Percentiles rank a stretch among this genome's conserved stretches.
phyloP scores from a whole-genome alignment of 2,797 vertebrate species.

The Paramormyrops hopkinsi region DNA sequence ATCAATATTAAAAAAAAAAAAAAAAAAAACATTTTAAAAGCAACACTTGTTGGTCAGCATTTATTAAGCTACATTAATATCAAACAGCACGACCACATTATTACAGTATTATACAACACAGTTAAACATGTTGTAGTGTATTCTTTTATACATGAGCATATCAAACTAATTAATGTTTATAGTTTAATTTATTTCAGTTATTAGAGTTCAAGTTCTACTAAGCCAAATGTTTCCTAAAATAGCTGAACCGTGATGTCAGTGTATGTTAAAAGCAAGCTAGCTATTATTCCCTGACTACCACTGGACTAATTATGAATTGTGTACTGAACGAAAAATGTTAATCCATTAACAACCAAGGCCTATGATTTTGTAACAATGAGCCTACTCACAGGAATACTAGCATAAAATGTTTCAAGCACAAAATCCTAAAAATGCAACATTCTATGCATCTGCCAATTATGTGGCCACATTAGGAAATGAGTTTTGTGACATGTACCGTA shows the following conservation, averaged over 20 bases:
- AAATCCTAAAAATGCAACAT: not conserved
- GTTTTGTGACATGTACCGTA: not conserved
- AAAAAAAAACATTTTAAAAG: not conserved
- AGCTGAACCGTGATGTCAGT: not conserved
- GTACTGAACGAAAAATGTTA: not conserved
- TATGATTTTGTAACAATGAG: not conserved
- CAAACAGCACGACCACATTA: not conserved
- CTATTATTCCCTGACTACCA: not conserved
- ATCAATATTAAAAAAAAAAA: not conserved
- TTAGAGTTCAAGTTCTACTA: not conserved
- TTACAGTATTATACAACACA: not conserved
- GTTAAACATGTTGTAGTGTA: not conserved
- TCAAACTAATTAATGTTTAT: slow-evolving; percentile 6
- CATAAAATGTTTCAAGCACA: not conserved
- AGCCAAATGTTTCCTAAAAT: not conserved
- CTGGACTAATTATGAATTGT: not conserved
- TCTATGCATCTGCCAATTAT: not conserved
- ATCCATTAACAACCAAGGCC: not conserved
- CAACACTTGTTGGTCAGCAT: not conserved
- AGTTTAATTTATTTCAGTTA: not conserved
- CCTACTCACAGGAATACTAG: not conserved
- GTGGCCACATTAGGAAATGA: not conserved
- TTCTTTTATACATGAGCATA: not conserved
- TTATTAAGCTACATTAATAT: not conserved
- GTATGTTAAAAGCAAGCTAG: not conserved